phyloP scores from a whole-genome alignment of 2,888 invertebrate species.

The Anoncus sp. region DNA sequence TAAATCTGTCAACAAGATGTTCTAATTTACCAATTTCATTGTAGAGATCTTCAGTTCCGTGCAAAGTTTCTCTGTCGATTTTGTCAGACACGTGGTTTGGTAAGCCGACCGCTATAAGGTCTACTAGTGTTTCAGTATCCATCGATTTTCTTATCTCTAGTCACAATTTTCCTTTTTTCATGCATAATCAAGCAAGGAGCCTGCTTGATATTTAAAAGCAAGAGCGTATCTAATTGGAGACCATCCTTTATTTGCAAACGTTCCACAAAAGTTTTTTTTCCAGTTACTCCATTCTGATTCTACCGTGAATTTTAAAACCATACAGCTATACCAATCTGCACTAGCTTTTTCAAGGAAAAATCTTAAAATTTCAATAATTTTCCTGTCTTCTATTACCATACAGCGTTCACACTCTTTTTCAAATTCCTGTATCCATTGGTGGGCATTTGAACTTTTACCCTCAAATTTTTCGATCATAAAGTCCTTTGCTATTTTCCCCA shows the following conservation, averaged over 20 bases:
- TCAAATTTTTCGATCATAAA: conserved; percentile 47
- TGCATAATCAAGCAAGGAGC: not conserved
- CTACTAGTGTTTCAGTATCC: conserved; percentile 43
- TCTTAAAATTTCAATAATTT: conserved; percentile 13
- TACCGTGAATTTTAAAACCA: conserved; percentile 2
- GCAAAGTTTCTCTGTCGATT: conserved; percentile 69
- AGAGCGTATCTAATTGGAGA: conserved; percentile 13
- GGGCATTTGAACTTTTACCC: conserved; percentile 41
- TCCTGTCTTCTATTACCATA: conserved; percentile 2
- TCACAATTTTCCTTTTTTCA: conserved; percentile 6
- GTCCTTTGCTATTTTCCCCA: conserved; percentile 40
- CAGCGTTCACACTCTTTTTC: conserved; percentile 16
- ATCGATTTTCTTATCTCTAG: conserved; percentile 5
- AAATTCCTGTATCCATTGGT: conserved; percentile 36
- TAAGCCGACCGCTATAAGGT: conserved; percentile 70
- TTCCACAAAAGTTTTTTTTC: conserved; percentile 5
- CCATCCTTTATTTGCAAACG: conserved; percentile 26
- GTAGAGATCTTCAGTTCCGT: conserved; percentile 69
- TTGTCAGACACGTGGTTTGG: conserved; percentile 67
- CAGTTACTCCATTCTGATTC: conserved; percentile 21
- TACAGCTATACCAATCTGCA: conserved; percentile 23
- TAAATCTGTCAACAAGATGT: conserved; percentile 64
- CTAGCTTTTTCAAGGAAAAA: conserved; percentile 5
- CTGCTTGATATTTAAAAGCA: conserved; percentile 19
- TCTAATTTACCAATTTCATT: conserved; percentile 71